Conservation (phyloP, 2,797 vertebrate species). For the Sebastes trivittatus region DNA sequence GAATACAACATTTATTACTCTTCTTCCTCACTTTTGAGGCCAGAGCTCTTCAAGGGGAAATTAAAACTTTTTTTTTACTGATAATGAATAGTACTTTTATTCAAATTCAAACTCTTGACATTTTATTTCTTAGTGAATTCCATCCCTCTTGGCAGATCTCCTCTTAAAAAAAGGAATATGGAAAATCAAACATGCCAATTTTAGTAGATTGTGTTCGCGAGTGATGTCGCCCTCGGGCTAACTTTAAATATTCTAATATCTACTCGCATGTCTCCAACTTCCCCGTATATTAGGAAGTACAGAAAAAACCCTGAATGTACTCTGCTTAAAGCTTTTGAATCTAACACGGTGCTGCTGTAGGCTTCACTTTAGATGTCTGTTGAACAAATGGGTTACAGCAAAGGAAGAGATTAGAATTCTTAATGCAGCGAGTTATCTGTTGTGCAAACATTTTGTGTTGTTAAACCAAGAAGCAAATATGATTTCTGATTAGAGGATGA, state of each 20-base stretch:
- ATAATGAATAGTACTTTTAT: conserved; percentile 28
- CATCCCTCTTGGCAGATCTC: not conserved
- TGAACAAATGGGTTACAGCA: not conserved
- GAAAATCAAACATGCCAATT: conserved; percentile 34
- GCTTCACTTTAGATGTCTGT: conserved; percentile 5
- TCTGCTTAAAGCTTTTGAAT: not conserved
- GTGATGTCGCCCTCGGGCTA: conserved; percentile 32
- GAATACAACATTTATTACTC: conserved; percentile 21
- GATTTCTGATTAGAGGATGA: not conserved
- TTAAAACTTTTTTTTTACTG: not conserved
- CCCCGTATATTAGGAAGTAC: not conserved
- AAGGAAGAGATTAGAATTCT: not conserved
- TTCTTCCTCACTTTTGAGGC: not conserved
- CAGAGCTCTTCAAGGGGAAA: not conserved
- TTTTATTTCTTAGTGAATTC: conserved; percentile 27
- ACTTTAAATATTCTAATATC: conserved; percentile 30
- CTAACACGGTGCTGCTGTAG: not conserved
- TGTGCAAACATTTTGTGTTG: not conserved
- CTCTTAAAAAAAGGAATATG: not conserved
- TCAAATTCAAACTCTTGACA: conserved; percentile 27
- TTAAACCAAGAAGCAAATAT: not conserved
- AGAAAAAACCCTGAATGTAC: not conserved
- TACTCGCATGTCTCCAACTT: conserved; percentile 14
- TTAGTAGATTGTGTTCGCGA: conserved; percentile 3
- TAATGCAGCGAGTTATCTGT: not conserved